Evolutionary conservation across 2,888 invertebrate species (phyloP), one percentile per base, ranked within the genome.

Genomic region (Drosophila prostipennis): DNA sequence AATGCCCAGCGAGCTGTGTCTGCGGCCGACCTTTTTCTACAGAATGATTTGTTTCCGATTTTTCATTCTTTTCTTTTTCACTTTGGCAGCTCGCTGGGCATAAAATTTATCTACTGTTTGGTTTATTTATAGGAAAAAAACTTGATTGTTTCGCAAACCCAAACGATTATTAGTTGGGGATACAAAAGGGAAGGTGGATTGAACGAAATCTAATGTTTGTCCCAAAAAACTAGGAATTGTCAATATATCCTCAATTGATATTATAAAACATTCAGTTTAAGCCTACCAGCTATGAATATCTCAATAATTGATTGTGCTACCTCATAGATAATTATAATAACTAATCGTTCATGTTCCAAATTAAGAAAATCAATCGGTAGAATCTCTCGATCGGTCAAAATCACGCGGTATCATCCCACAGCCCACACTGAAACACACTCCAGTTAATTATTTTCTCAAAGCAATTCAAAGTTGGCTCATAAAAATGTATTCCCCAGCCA

Each of bases 111-210:
- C 32, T 46, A 55, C 56, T 60, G 16, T 39, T 46, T 13, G 32
- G n/a, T 56, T 61, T 46, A 34, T 56, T 61, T 56, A 56, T 46
- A 39, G 34, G 16, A 45, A 26, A 36, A 43, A n/a, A 43, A 59
- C 42, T 36, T 59, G 36, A 53, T 53, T 36, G 59, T 53, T 53
- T 46, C 6, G 16, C 13, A 53, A n/a, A 36, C 34, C 26, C 43
- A 52, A 59, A 53, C 56, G 56, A 48, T 48, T 57, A 57, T 57
- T 57, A 57, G 56, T 46, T 46, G 56, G 16, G 37, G 23, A n/a
- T 16, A 29, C 26, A 19, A 19, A 19, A 19, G 19, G 19, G 19
- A 19, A 19, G 19, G 19, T 19, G 19, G 19, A 19, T 19, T n/a
- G n/a, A n/a, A n/a, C n/a, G n/a, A n/a, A n/a, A n/a, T n/a, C n/a